Evolutionary conservation across 2,888 invertebrate species (phyloP).

Genomic region (Drosophila fulvimacula): DNA sequence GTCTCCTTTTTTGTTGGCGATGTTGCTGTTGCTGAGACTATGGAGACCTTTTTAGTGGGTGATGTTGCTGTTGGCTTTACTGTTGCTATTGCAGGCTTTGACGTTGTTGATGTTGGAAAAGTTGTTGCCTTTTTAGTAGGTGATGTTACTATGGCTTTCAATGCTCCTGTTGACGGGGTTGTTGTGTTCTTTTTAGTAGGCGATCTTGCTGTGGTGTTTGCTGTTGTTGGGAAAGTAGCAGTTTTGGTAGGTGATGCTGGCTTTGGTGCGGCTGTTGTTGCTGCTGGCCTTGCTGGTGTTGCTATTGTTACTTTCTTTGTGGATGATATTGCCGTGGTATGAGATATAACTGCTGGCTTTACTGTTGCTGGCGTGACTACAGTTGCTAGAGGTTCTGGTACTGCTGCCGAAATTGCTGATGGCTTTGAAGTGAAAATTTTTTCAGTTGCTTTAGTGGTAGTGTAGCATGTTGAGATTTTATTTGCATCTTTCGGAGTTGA

Average conservation of each 20-base stretch:
- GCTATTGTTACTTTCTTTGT: constrained; percentile 3
- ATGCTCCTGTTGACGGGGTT: constrained; percentile 7
- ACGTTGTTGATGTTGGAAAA: constrained; percentile 7
- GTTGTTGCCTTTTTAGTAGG: constrained; percentile 18
- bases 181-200: constrained; percentile 17
- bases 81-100: constrained; percentile 12
- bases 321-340: constrained; percentile 4
- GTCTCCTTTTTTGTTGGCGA: constrained; percentile 14
- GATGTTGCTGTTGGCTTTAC: constrained; percentile 12
- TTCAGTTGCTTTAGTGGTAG: constrained; percentile 12
- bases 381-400: neutral
- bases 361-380: neutral
- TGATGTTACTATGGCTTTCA: constrained; percentile 15
- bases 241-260: constrained; percentile 25
- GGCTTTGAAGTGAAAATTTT: constrained; percentile 10
- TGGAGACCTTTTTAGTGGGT: constrained; percentile 8
- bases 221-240: neutral
- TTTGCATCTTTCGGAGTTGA: constrained; percentile 1
- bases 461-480: neutral
- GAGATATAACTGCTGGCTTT: neutral
- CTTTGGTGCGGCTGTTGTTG: constrained; percentile 1
- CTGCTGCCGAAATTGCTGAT: neutral
- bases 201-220: constrained; percentile 15
- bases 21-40: constrained; percentile 16
- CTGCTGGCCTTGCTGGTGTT: constrained; percentile 2